Conservation (phyloP, 30 jellyfish, hydroid and myxozoan genomes). For the Catostylus mosaicus region DNA sequence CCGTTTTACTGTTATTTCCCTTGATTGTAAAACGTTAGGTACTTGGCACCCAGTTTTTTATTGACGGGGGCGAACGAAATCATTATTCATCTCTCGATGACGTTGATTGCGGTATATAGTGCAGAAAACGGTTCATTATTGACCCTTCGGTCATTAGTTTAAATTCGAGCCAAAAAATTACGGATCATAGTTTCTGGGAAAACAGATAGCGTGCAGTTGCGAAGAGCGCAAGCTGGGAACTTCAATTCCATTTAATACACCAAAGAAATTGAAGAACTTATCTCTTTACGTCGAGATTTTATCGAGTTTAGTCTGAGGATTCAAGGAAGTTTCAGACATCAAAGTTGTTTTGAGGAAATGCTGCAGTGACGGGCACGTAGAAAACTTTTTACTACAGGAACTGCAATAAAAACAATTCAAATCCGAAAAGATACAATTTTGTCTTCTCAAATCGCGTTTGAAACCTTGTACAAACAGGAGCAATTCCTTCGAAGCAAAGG, state of each 20-base stretch:
- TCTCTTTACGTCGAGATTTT: not conserved
- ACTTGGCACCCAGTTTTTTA: not conserved
- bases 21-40: not conserved
- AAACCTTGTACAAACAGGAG: not conserved
- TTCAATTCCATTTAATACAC: not conserved
- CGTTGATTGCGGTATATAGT: not conserved
- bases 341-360: constrained; percentile 3
- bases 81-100: not conserved
- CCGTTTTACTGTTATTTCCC: not conserved
- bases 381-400: not conserved
- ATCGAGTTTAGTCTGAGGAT: not conserved
- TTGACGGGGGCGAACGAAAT: not conserved
- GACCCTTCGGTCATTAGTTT: not conserved
- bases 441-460: constrained; percentile 4
- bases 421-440: constrained; percentile 4
- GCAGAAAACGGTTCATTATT: not conserved
- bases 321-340: not conserved
- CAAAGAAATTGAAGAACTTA: not conserved
- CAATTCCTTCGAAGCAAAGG: not conserved
- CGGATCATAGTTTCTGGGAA: not conserved
- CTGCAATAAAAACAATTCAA: not conserved
- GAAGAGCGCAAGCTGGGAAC: not conserved
- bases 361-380: not conserved
- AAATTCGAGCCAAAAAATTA: not conserved
- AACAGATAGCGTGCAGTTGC: not conserved